These are phyloP conservation scores for Acrossocheilus wenchowensis DNA, from an alignment of 2,797 vertebrate species.

Conservation along the genomic window DNA sequence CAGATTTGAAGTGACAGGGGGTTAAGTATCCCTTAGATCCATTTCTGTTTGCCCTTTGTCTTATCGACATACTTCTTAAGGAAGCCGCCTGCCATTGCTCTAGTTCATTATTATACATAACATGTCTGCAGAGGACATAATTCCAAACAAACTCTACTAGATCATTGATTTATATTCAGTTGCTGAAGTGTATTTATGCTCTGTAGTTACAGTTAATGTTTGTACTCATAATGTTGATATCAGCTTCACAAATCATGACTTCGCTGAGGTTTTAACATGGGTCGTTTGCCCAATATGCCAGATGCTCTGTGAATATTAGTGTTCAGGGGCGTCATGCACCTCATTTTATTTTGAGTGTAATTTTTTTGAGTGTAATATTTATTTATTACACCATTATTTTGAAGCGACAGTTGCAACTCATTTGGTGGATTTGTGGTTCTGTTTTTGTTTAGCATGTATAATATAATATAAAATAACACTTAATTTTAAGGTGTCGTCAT, in stretches of 20 bases:
- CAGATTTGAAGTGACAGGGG: conserved; percentile 55
- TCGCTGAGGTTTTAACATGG: neutral
- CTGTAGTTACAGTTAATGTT: conserved; percentile 12
- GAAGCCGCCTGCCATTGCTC: conserved; percentile 20
- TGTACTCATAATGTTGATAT: conserved; percentile 3
- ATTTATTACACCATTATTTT: too few relatives aligned
- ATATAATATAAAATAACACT: neutral
- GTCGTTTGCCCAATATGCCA: neutral
- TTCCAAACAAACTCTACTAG: conserved; percentile 35
- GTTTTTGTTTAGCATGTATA: neutral
- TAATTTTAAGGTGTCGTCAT: too few relatives aligned
- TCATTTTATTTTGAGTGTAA: neutral
- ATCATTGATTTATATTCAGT: conserved; percentile 22
- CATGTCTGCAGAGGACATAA: conserved; percentile 16
- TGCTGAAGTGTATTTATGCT: conserved; percentile 28
- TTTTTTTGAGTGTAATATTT: too few relatives aligned
- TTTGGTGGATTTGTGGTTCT: neutral
- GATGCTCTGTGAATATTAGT: neutral
- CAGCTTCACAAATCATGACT: neutral
- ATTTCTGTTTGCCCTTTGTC: conserved; percentile 50
- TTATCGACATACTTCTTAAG: conserved; percentile 49
- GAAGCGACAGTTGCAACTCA: neutral
- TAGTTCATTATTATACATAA: conserved; percentile 30
- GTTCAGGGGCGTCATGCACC: neutral
- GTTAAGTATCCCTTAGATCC: conserved; percentile 56